Conservation (phyloP, 1,140 invertebrate species). For the Brachionus plicatilis region DNA sequence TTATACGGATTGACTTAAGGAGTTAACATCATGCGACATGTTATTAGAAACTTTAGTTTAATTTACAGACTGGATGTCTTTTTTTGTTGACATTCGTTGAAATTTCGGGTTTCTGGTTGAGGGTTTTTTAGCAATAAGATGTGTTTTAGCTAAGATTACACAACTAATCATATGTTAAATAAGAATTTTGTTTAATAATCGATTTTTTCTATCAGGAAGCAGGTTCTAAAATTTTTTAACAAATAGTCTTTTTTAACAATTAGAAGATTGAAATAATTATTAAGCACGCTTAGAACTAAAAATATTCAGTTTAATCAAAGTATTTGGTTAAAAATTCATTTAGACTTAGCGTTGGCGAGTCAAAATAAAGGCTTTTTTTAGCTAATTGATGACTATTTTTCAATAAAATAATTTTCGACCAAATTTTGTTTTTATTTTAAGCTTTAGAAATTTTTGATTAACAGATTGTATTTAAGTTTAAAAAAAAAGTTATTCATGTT, state of each 20-base stretch:
- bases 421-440: too few relatives aligned
- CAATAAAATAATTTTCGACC: too few relatives aligned
- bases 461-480: too few relatives aligned
- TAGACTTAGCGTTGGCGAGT: neutral
- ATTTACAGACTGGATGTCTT: neutral
- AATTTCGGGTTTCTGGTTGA: neutral
- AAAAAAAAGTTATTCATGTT: too few relatives aligned
- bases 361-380: too few relatives aligned
- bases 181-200: neutral
- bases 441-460: too few relatives aligned
- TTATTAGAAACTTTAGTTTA: neutral
- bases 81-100: neutral
- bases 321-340: neutral
- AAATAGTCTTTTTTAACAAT: neutral
- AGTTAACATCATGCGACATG: neutral
- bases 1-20: neutral
- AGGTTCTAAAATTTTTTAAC: neutral
- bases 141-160: neutral
- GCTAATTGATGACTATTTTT: too few relatives aligned
- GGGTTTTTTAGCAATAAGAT: neutral
- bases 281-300: neutral
- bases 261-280: neutral
- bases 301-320: neutral
- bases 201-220: neutral
- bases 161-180: neutral